These are phyloP conservation scores for Spheniscus mendiculus DNA, from an alignment of 2,113 vertebrate genomes.

Conservation along the genomic window DNA sequence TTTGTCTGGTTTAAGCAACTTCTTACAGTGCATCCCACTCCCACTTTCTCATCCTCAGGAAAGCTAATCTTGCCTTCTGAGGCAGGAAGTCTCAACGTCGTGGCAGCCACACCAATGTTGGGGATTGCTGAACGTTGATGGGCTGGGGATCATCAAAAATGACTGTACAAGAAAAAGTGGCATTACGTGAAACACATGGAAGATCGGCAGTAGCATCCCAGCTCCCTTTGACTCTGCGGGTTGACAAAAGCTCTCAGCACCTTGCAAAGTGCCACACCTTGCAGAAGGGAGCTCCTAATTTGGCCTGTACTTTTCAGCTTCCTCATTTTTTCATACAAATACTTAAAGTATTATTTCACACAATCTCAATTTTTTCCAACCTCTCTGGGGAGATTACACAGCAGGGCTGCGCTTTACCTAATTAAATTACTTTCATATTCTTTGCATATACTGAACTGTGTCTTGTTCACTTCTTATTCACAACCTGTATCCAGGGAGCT, in stretches of 20 bases:
- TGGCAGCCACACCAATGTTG: background rate
- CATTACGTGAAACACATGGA: accelerated
- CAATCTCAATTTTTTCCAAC: background rate
- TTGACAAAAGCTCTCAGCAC: background rate
- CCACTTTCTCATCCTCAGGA: background rate
- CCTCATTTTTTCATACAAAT: background rate
- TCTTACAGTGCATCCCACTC: background rate
- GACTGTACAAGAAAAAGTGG: background rate
- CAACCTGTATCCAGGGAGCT: background rate
- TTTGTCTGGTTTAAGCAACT: background rate
- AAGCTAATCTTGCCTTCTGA: background rate
- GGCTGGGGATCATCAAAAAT: background rate
- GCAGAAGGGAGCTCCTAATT: background rate
- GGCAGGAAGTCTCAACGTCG: background rate
- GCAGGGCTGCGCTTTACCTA: background rate
- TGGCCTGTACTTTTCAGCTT: background rate
- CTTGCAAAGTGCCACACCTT: background rate
- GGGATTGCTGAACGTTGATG: background rate
- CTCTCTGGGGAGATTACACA: background rate
- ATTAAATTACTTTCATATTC: background rate
- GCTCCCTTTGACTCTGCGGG: background rate
- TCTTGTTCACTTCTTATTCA: background rate
- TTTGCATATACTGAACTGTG: background rate
- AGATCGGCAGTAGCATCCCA: background rate
- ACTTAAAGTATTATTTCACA: background rate